These are phyloP conservation scores for Eretmocerus hayati DNA, from an alignment of 2,888 invertebrate genomes.

Conservation along the genomic window DNA sequence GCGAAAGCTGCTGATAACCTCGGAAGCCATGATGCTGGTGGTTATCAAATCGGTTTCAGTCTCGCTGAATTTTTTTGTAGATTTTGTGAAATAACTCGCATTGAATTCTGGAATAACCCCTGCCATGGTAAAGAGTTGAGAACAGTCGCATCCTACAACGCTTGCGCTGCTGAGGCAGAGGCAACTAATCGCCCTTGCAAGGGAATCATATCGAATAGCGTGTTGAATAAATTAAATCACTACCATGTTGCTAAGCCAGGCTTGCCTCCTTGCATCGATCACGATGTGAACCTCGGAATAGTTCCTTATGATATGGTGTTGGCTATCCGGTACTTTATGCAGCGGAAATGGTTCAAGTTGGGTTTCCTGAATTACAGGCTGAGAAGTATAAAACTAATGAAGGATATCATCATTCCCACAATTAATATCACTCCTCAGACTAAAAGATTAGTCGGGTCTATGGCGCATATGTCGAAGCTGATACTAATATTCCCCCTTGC, in stretches of 20 bases:
- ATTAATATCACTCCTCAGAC: not conserved
- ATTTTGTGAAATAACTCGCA: not conserved
- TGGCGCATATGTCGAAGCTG: slow-evolving; percentile 6
- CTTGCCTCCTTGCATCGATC: slow-evolving; percentile 2
- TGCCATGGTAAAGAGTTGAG: not conserved
- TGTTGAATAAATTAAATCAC: not conserved
- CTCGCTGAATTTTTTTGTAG: not conserved
- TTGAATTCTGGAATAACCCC: slow-evolving; percentile 1
- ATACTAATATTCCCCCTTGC: slow-evolving; percentile 6
- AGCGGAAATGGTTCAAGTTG: slow-evolving; percentile 3
- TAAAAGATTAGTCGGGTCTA: slow-evolving; percentile 6
- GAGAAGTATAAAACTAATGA: not conserved
- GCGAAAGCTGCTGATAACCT: slow-evolving; percentile 4
- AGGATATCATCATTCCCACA: not conserved
- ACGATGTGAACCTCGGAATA: slow-evolving; percentile 3
- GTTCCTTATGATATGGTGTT: not conserved
- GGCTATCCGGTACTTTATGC: slow-evolving; percentile 2
- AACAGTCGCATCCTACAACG: slow-evolving; percentile 1
- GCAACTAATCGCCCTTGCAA: not conserved
- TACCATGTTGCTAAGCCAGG: slow-evolving; percentile 8
- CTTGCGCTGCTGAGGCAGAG: not conserved
- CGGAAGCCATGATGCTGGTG: slow-evolving; percentile 9
- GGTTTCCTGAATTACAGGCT: not conserved
- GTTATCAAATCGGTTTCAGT: slow-evolving; percentile 5
- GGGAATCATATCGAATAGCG: not conserved